Conservation (phyloP, 2,888 invertebrate genomes). For the Agrochola lychnidis region DNA sequence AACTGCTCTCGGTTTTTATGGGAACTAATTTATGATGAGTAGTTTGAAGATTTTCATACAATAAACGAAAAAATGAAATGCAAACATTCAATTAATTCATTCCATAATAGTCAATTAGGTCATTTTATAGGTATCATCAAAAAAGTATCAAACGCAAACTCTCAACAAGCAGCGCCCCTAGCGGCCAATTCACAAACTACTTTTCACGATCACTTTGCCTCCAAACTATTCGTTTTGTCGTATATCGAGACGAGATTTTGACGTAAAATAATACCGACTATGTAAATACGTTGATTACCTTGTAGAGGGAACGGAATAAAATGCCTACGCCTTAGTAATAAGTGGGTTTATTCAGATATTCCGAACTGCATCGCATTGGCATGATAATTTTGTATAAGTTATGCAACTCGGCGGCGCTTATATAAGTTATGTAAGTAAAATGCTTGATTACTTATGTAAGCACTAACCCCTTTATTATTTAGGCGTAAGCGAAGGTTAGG, state of each 20-base stretch:
- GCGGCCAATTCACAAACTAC: constrained; percentile 13
- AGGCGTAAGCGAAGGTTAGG: constrained; percentile 34
- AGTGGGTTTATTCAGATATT: constrained; percentile 40
- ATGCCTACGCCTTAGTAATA: constrained; percentile 46
- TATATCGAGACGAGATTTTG: constrained; percentile 33
- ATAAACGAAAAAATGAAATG: neutral
- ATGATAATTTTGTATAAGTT: constrained; percentile 41
- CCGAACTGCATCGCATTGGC: constrained; percentile 34
- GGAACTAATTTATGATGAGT: neutral
- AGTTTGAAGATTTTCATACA: neutral
- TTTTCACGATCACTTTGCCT: constrained; percentile 23
- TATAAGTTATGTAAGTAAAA: constrained; percentile 42
- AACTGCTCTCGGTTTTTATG: neutral
- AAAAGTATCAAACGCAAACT: no score
- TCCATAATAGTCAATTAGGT: neutral
- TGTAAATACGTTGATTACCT: constrained; percentile 67
- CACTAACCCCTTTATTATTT: constrained; percentile 35
- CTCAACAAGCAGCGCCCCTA: constrained; percentile 33
- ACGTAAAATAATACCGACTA: constrained; percentile 52
- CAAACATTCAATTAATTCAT: neutral
- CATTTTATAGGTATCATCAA: neutral
- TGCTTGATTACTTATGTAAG: constrained; percentile 50
- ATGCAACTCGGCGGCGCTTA: constrained; percentile 42
- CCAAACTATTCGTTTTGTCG: constrained; percentile 20
- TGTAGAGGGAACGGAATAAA: constrained; percentile 68